Conservation (phyloP, 2,888 invertebrate genomes). For the Aleiodes leptofemur region DNA sequence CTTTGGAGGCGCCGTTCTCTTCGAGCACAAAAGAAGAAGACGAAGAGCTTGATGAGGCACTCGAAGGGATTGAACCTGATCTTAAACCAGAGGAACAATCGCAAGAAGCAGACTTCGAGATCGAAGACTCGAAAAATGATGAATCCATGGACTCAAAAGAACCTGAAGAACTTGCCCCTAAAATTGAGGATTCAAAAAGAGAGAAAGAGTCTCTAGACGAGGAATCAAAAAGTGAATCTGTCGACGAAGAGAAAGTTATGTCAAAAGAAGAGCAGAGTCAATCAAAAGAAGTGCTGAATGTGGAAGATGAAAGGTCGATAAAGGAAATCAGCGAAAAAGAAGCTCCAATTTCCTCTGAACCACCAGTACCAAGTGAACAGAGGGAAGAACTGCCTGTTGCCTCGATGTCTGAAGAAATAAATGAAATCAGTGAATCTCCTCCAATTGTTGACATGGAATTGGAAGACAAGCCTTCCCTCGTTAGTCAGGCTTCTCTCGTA, state of each 20-base stretch:
- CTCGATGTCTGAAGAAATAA: constrained; percentile 8
- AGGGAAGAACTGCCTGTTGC: not conserved
- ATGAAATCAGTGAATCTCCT: not conserved
- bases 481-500: constrained; percentile 52
- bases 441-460: not conserved
- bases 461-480: constrained; percentile 35
- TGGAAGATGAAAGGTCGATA: not conserved
- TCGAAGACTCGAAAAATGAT: too few relatives aligned
- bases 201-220: not conserved
- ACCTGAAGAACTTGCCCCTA: constrained; percentile 1
- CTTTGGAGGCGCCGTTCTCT: too few relatives aligned
- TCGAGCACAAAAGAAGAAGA: too few relatives aligned
- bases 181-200: not conserved
- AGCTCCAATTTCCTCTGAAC: not conserved
- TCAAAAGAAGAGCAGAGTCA: not conserved
- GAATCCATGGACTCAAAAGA: not conserved
- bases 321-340: too few relatives aligned
- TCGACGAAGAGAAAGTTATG: constrained; percentile 1
- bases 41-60: too few relatives aligned
- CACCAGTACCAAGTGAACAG: not conserved
- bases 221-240: constrained; percentile 8
- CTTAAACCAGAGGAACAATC: too few relatives aligned
- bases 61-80: too few relatives aligned
- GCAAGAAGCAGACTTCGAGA: too few relatives aligned
- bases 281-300: not conserved